phyloP scores from a whole-genome alignment of 2,113 vertebrate species.

The Lepus europaeus region DNA sequence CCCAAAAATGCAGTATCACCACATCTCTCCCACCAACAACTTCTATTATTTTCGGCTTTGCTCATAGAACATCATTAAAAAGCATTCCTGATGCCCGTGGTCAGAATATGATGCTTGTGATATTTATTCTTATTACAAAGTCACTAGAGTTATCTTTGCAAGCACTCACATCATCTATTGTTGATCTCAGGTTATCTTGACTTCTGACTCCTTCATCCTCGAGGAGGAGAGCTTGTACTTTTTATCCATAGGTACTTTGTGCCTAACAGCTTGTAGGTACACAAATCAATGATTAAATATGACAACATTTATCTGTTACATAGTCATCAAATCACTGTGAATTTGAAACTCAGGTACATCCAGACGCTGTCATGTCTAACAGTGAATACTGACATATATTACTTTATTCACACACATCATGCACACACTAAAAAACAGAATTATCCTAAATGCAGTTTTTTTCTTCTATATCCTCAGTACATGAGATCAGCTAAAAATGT shows the following conservation, averaged over 20 bases:
- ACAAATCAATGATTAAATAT: slow-evolving; percentile 37
- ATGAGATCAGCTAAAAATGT: slow-evolving; percentile 2
- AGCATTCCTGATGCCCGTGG: background rate
- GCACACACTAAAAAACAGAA: background rate
- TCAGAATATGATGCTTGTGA: background rate
- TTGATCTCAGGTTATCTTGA: background rate
- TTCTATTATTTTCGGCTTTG: slow-evolving; percentile 48
- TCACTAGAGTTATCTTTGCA: background rate
- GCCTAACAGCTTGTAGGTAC: slow-evolving; percentile 29
- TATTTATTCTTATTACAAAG: slow-evolving; percentile 6
- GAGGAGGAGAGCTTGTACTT: background rate
- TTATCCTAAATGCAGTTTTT: background rate
- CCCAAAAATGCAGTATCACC: background rate
- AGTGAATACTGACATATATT: background rate
- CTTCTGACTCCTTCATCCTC: background rate
- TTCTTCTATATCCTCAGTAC: background rate
- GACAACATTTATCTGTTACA: background rate
- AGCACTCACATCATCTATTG: background rate
- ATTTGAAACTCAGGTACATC: slow-evolving; percentile 53
- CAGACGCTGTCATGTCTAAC: slow-evolving; percentile 8
- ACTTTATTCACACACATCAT: background rate
- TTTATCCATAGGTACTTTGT: background rate
- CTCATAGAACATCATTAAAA: slow-evolving; percentile 12
- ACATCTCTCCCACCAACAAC: background rate
- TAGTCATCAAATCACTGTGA: slow-evolving; percentile 18